phyloP scores from a whole-genome alignment of 2,797 vertebrate species.

The Galago senegalensis region DNA sequence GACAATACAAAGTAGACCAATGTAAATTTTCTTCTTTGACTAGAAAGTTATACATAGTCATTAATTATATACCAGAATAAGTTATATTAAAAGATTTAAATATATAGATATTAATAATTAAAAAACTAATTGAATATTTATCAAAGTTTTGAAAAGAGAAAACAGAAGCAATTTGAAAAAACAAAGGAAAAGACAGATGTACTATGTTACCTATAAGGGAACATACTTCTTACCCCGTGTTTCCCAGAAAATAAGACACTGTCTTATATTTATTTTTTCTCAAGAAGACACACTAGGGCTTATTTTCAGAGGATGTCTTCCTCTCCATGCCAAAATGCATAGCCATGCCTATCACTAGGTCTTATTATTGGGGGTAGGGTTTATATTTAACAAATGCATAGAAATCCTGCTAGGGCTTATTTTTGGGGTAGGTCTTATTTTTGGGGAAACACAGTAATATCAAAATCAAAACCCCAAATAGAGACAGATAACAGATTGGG shows the following conservation, averaged over 20 bases:
- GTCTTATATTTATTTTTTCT: too few relatives aligned
- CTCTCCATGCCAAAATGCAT: too few relatives aligned
- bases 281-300: too few relatives aligned
- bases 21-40: conserved; percentile 5
- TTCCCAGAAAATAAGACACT: too few relatives aligned
- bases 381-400: too few relatives aligned
- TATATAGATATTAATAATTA: background rate
- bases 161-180: background rate
- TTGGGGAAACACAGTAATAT: background rate
- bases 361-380: too few relatives aligned
- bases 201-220: background rate
- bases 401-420: too few relatives aligned
- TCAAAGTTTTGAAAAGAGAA: background rate
- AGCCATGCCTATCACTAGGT: too few relatives aligned
- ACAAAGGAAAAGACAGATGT: background rate
- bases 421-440: too few relatives aligned
- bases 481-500: background rate
- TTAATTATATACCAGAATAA: background rate
- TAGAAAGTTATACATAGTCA: background rate
- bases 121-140: background rate
- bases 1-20: background rate
- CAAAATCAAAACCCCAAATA: background rate
- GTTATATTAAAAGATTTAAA: background rate
- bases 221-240: background rate
- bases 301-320: too few relatives aligned